Base-by-base conservation (phyloP, 2,797 vertebrate genomes). In the Holocentrus rufus region DNA sequence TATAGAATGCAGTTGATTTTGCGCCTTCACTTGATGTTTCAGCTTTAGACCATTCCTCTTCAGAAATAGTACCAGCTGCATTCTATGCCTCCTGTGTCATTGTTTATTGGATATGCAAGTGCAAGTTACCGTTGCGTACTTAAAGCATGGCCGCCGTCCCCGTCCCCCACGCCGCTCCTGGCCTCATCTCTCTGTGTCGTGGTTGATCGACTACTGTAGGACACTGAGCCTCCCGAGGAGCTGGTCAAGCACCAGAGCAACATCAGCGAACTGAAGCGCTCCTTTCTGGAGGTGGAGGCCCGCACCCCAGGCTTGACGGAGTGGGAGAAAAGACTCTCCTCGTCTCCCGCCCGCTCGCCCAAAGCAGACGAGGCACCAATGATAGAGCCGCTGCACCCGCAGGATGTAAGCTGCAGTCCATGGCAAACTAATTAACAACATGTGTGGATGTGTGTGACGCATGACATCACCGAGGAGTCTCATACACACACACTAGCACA, bases 181-280 rank as follows among this genome's bases (percentile, higher is more conserved):
- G 68, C 77, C 77, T 89, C 84, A 83, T 66, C 66, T 76, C 61
- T 72, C 47, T 79, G 75, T 92, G n/a, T 86, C 85, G 49, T 88
- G 92, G 91, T 94, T 89, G 88, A 84, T 88, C 71, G 92, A 76
- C 80, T 61, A 42, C 86, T 88, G 52, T 65, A 98, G 97, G 97
- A 96, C 79, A 92, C 94, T 73, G 94, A 95, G 89, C 92, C 95
- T 64, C 94, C 95, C 27, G 93, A 94, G 49, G 96, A 96, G 81
- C 87, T 97, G 85, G 92, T 94, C 94, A 97, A 97, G 90, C 97
- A 97, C 88, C 97, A 97, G 79, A 96, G 93, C 68, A 96, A 96
- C 93, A 96, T 99, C 92, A 97, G 95, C 52, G 95, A 98, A 87
- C 92, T 99, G 94, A 99, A 98, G 93, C 95, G 96, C 87, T 97